Conservation (phyloP, 2,113 vertebrate species). For the Thunnus thynnus region DNA sequence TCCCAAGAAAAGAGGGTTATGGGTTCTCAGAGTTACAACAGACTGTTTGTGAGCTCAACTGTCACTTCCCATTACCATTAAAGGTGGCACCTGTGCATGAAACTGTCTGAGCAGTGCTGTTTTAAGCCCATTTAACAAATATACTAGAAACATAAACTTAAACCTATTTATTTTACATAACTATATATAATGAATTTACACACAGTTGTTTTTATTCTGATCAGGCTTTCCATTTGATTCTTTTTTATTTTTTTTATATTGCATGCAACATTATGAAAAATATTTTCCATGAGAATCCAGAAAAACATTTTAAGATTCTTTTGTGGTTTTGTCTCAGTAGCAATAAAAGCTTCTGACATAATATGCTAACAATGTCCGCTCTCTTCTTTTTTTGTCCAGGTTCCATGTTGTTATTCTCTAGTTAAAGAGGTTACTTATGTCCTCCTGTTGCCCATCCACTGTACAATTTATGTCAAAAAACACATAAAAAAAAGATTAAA, state of each 20-base stretch:
- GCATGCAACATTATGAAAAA: background rate
- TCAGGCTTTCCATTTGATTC: background rate
- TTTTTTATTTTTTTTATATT: background rate
- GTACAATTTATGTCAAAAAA: slow-evolving; percentile 45
- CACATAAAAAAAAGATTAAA: slow-evolving; percentile 1
- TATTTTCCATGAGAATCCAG: slow-evolving; percentile 41
- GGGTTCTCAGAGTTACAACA: slow-evolving; percentile 42
- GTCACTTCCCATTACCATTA: slow-evolving; percentile 66
- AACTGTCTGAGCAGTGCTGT: background rate
- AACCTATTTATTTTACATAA: slow-evolving; percentile 23
- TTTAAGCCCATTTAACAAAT: slow-evolving; percentile 20
- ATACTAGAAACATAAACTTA: slow-evolving; percentile 6
- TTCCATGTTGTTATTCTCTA: background rate
- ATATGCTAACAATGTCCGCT: slow-evolving; percentile 34
- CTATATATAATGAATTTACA: slow-evolving; percentile 4
- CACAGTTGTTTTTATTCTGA: slow-evolving; percentile 7
- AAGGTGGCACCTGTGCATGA: slow-evolving; percentile 63
- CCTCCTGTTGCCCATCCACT: slow-evolving; percentile 19
- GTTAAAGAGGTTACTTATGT: slow-evolving; percentile 17
- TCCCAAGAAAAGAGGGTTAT: slow-evolving; percentile 27
- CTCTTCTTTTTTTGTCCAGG: slow-evolving; percentile 23
- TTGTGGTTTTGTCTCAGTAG: slow-evolving; percentile 25
- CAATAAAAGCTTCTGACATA: slow-evolving; percentile 30
- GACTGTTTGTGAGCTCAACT: slow-evolving; percentile 56
- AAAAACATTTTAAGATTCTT: slow-evolving; percentile 26